Conservation (phyloP, 2,797 vertebrate species). For the Pteronotus mesoamericanus region DNA sequence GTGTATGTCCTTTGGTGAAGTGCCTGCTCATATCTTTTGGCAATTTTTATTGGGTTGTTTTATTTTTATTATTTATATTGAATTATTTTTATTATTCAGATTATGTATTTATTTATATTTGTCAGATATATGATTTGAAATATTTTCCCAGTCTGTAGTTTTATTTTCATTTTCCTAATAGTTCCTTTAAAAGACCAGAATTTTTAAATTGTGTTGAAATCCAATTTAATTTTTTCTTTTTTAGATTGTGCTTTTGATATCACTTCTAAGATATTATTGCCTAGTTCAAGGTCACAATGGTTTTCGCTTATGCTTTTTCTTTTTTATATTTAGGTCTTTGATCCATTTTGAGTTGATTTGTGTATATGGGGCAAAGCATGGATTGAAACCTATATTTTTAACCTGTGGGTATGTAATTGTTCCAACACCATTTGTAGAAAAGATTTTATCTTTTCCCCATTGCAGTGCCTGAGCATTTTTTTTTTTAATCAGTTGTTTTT, state of each 20-base stretch:
- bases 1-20: not conserved
- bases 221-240: not conserved
- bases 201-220: not conserved
- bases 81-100: not conserved
- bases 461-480: not conserved
- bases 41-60: not conserved
- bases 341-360: not conserved
- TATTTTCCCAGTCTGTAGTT: not conserved
- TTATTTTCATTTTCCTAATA: not conserved
- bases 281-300: not conserved
- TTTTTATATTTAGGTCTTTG: not conserved
- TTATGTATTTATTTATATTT: not conserved
- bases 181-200: not conserved
- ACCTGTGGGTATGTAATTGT: not conserved
- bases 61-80: not conserved
- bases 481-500: not conserved
- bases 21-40: not conserved
- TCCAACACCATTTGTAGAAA: not conserved
- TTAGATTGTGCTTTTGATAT: not conserved
- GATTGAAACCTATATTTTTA: not conserved
- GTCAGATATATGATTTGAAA: not conserved
- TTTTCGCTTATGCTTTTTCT: not conserved
- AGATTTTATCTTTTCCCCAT: not conserved
- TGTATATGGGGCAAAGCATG: not conserved
- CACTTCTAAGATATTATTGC: not conserved